Base-by-base conservation (phyloP, 2,888 invertebrate species). In the Amphimallon solstitiale region DNA sequence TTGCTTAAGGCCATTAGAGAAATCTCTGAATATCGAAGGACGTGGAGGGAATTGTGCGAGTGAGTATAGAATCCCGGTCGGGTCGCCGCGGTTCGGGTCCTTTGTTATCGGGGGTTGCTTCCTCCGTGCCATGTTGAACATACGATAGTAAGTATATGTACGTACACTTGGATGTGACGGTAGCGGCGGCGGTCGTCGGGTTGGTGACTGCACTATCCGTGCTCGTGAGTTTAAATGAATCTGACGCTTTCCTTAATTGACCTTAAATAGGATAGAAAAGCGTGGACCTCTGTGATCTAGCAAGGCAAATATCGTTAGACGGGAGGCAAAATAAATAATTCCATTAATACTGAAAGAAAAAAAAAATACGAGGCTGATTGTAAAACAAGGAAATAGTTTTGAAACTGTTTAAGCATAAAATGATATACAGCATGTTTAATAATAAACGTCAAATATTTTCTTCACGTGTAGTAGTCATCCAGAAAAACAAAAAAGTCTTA, bases 1-100 rank as follows among this genome's bases (percentile, higher is more conserved):
- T 66, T 64, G 66, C 69, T 66, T 69, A 70, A 70, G 66, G 67
- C 66, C 68, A 70, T 66, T 67, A 68, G 54, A 38, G 65, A 65
- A 65, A 54, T 65, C 64, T 65, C 62, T 51, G 56, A 59, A 43
- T 59, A 59, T 59, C 29, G 43, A 43, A 43, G 29, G 56, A 5
- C 3, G 29, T 1, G 29, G 2, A 23, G 6, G 29, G 2, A 23
- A 5, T 23, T 23, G 23, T 29, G 29, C 9, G 29, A 7, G n/a
- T n/a, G n/a, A 54, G 54, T 43, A 9, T 14, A 17, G 34, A 15
- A 2, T 10, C 43, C 3, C 29, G 29, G 48, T 49, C 48, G 48
- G 29, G 29, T 29, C 29, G 29, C 40, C 15, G 56, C 56, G 43
- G 29, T 23, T 29, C 48, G 21, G 29, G 48, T 12, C 14, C 56